A percentile compares a stretch with the other conserved stretches of the same genome.
Conservation (phyloP, 1,140 invertebrate species). For the Palaemon carinicauda region DNA sequence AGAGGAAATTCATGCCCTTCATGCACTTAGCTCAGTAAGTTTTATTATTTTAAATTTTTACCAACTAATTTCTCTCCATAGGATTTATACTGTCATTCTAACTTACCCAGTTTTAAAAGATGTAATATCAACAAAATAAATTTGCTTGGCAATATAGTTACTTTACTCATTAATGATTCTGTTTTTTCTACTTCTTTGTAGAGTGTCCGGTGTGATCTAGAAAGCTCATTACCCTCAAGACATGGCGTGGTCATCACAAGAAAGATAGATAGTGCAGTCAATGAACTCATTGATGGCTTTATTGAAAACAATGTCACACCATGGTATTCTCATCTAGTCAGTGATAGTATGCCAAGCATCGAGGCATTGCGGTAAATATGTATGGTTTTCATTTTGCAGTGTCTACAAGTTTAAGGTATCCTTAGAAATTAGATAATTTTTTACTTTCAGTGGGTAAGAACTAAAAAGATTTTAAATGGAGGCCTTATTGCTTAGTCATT, state of each 20-base stretch:
- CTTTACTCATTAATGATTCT: not conserved
- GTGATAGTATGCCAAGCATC: constrained; percentile 28
- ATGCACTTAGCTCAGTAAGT: constrained; percentile 47
- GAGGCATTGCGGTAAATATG: constrained; percentile 28
- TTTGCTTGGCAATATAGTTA: too few species aligned
- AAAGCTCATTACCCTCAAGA: constrained; percentile 27
- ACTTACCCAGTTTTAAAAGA: not conserved
- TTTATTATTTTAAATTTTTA: not conserved
- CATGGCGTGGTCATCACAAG: constrained; percentile 41
- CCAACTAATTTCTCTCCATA: too few species aligned
- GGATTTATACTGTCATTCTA: not conserved
- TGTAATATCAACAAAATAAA: too few species aligned
- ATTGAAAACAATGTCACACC: constrained; percentile 41
- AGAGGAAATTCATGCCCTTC: constrained; percentile 62
- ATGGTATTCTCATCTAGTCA: constrained; percentile 33
- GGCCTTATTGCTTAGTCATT: too few species aligned
- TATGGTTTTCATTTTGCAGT: not conserved
- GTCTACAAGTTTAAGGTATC: too few species aligned
- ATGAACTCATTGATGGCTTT: constrained; percentile 42
- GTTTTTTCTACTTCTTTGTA: not conserved
- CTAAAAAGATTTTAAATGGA: too few species aligned
- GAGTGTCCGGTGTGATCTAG: constrained; percentile 31
- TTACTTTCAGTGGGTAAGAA: too few species aligned
- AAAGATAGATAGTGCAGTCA: constrained; percentile 41
- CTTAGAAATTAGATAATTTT: too few species aligned